Evolutionary conservation across 1,140 invertebrate genomes (phyloP), one percentile per base, ranked within the genome.

Genomic region (Drosophila triauraria): DNA sequence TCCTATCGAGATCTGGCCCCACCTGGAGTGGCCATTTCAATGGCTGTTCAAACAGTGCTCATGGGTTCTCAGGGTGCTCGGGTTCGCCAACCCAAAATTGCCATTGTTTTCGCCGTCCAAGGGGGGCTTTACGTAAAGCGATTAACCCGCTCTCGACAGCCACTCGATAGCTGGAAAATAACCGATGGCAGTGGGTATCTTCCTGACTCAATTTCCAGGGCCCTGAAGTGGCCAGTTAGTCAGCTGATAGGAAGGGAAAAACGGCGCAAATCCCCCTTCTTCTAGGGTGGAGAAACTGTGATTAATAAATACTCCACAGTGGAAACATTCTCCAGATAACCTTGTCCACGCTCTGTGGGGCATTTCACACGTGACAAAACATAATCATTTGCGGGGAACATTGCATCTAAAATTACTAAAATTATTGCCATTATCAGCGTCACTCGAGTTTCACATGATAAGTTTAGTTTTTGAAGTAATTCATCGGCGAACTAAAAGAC

Each of bases 11-110:
- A 60, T 61, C 38, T 42, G 51, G 42, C 42, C 27, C 51, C 48
- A 56, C 32, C 67, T 84, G 20, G 50, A 88, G 78, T 84, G 63
- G 48, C 50, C 47, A 59, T 56, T 67, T 86, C 48, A 75, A 86
- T 86, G 74, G 85, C 68, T 88, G 43, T 50, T 42, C 78, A 87
- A 88, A 87, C 46, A 84, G 9, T 23, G 20, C 27, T 25, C 56
- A 40, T 61, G 64, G 32, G 68, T 71, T 77, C 65, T 64, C 56
- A 67, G 53, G 38, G 42, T 62, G 51, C 38, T 47, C 17, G 46
- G 47, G 47, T 74, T 54, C 32, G 58, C 65, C 68, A 38, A 47
- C 64, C 51, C 42, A 38, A 75, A 75, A 46, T 42, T 72, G 64
- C 44, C 65, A 85, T 83, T 83, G 77, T 84, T 80, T 72, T 72